phyloP scores from a whole-genome alignment of 2,888 invertebrate genomes.

The Athalia rosae region DNA sequence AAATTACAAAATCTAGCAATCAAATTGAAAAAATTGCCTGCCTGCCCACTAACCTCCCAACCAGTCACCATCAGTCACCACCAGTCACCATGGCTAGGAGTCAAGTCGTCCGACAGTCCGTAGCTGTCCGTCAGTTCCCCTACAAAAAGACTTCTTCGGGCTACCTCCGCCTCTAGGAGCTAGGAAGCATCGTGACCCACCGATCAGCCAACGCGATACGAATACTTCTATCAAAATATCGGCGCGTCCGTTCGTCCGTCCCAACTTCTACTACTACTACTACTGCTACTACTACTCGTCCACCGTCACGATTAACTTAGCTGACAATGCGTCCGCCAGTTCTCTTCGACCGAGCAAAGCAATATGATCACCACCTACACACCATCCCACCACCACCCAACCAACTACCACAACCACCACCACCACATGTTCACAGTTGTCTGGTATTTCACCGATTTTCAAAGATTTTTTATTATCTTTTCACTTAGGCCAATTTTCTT shows the following conservation, averaged over 20 bases:
- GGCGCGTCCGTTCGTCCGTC: constrained; percentile 66
- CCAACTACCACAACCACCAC: constrained; percentile 68
- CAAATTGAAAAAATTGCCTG: constrained; percentile 70
- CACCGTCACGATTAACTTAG: constrained; percentile 66
- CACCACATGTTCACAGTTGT: constrained; percentile 72
- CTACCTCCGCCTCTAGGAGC: constrained; percentile 67
- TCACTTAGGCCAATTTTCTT: constrained; percentile 33
- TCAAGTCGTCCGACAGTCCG: constrained; percentile 57
- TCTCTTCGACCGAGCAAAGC: constrained; percentile 72
- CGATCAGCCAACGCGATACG: constrained; percentile 66
- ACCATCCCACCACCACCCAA: constrained; percentile 72
- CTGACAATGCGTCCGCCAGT: constrained; percentile 67
- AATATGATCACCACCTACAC: constrained; percentile 73
- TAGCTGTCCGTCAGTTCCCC: constrained; percentile 64
- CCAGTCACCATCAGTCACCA: constrained; percentile 73
- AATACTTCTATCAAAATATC: constrained; percentile 67
- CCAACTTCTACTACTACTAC: constrained; percentile 58
- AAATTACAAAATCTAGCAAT: constrained; percentile 64
- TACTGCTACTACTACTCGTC: constrained; percentile 60
- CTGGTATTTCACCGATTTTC: constrained; percentile 73
- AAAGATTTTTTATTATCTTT: constrained; percentile 65
- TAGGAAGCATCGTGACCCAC: constrained; percentile 68
- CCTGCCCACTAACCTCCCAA: constrained; percentile 73
- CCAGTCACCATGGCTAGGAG: constrained; percentile 62
- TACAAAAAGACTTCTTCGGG: constrained; percentile 66